Evolutionary conservation across 2,113 vertebrate genomes (phyloP).

Genomic region (Megaleporinus macrocephalus): DNA sequence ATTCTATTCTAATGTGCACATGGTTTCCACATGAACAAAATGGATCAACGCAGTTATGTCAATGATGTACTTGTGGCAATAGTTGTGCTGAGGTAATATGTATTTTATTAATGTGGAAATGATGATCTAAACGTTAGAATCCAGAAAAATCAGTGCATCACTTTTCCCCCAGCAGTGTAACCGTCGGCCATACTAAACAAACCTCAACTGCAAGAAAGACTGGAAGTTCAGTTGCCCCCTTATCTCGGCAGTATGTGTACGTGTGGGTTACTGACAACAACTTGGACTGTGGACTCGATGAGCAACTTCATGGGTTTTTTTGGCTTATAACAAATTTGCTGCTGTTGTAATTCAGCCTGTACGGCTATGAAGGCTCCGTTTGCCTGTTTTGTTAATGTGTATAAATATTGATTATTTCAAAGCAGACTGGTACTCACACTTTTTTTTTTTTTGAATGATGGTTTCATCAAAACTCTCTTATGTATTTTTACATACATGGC

Average conservation of each 20-base stretch:
- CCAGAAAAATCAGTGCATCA: neutral
- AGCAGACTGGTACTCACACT: neutral
- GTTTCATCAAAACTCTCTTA: neutral
- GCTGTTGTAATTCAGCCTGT: slow-evolving; percentile 4
- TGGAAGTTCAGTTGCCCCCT: neutral
- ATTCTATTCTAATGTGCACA: neutral
- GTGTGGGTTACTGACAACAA: neutral
- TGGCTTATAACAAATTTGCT: slow-evolving; percentile 9
- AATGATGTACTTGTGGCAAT: too few relatives aligned
- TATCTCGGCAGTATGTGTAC: neutral
- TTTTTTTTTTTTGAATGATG: neutral
- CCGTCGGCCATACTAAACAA: neutral
- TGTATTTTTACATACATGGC: neutral
- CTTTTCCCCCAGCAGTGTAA: neutral
- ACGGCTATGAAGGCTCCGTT: neutral
- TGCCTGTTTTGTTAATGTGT: slow-evolving; percentile 1
- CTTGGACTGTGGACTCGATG: slow-evolving; percentile 4
- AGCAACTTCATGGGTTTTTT: neutral
- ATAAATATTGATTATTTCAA: slow-evolving; percentile 21
- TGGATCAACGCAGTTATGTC: too few relatives aligned
- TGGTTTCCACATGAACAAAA: neutral
- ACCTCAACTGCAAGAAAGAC: neutral
- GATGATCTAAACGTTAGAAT: neutral
- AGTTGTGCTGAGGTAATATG: neutral
- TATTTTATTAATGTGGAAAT: neutral